Evolutionary conservation across 2,113 vertebrate genomes (phyloP).

Genomic region (Archilochus colubris): DNA sequence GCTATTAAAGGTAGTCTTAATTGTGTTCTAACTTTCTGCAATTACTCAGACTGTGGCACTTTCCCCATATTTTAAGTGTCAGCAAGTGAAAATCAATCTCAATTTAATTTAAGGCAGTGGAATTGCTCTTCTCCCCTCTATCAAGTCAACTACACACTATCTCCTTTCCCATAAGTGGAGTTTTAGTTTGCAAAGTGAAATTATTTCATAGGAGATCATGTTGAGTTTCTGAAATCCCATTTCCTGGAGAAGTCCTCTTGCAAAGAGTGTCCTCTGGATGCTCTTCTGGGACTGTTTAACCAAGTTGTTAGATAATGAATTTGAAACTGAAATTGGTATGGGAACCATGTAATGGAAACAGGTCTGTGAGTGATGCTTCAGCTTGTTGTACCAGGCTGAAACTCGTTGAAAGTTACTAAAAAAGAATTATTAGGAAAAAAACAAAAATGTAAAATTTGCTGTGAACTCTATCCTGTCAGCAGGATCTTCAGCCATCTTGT

Average conservation of each 20-base stretch:
- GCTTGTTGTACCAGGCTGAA: not conserved
- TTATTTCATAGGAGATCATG: not conserved
- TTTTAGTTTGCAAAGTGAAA: not conserved
- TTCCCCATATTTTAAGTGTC: not conserved
- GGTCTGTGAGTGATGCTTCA: not conserved
- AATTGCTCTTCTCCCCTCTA: not conserved
- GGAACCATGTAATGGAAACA: not conserved
- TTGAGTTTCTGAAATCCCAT: not conserved
- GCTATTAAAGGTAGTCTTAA: conserved; percentile 1
- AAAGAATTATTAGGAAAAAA: not conserved
- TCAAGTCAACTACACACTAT: not conserved
- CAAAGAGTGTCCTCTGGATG: not conserved
- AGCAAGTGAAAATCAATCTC: not conserved
- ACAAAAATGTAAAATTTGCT: not conserved
- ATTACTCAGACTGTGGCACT: not conserved
- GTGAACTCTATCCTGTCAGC: not conserved
- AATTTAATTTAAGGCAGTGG: not conserved
- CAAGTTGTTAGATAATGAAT: not conserved
- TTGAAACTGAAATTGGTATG: not conserved
- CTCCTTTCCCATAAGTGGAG: not conserved
- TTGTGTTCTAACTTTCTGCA: not conserved
- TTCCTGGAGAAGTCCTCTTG: not conserved
- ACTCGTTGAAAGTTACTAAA: not conserved
- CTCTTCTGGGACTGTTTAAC: not conserved
- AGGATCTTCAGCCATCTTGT: not conserved